phyloP scores from a whole-genome alignment of 2,888 invertebrate species.

The Chloroclysta siterata region DNA sequence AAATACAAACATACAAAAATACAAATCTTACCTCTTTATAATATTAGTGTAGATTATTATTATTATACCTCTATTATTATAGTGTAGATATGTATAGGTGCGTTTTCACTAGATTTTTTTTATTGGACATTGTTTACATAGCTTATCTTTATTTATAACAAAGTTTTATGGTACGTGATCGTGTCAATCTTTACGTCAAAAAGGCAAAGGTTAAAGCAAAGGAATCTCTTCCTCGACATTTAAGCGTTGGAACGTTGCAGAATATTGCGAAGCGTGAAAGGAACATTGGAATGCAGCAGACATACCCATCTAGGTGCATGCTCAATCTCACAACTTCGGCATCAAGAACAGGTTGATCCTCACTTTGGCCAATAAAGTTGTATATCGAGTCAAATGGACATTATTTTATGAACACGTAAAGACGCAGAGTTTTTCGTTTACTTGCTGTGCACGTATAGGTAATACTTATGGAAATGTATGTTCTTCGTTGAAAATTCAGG shows the following conservation, averaged over 20 bases:
- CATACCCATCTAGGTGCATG: slow-evolving; percentile 39
- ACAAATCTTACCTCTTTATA: no score
- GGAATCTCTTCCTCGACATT: slow-evolving; percentile 60
- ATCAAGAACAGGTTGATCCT: slow-evolving; percentile 30
- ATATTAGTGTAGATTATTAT: no score
- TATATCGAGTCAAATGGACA: slow-evolving; percentile 25
- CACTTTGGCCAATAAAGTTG: slow-evolving; percentile 18
- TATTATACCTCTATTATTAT: no score
- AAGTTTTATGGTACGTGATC: not conserved
- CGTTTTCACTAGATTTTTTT: slow-evolving; percentile 19
- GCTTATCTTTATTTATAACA: not conserved
- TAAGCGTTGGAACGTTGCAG: slow-evolving; percentile 58
- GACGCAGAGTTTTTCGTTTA: slow-evolving; percentile 24
- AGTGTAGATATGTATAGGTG: no score
- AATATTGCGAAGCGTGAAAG: slow-evolving; percentile 69
- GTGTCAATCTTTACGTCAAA: not conserved
- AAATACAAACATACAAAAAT: no score
- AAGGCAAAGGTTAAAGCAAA: slow-evolving; percentile 35
- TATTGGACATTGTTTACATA: not conserved
- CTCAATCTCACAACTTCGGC: slow-evolving; percentile 34
- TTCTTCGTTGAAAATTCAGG: not conserved
- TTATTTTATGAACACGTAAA: slow-evolving; percentile 27
- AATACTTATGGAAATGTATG: slow-evolving; percentile 19
- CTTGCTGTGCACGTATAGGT: slow-evolving; percentile 24
- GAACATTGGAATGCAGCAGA: slow-evolving; percentile 67